Conservation (phyloP, 2,113 vertebrate species). For the Petaurus breviceps region DNA sequence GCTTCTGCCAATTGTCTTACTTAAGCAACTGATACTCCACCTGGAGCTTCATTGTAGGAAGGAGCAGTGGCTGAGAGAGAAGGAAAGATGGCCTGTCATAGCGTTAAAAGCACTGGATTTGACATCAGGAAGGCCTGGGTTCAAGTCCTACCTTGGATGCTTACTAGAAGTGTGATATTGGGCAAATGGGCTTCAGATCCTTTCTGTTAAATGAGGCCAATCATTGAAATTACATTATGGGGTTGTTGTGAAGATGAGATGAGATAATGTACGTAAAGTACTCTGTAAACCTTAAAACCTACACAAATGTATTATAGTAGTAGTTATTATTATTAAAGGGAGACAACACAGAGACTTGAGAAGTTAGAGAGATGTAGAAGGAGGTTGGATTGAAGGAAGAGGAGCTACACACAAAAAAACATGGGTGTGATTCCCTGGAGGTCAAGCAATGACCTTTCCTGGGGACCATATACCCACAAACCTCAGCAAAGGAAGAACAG, state of each 20-base stretch:
- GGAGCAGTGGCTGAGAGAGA: background rate
- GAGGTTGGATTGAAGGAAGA: background rate
- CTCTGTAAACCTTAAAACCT: background rate
- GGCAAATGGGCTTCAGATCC: background rate
- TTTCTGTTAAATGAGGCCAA: background rate
- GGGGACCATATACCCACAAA: background rate
- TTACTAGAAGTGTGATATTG: background rate
- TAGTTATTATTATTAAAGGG: background rate
- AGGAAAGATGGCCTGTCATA: background rate
- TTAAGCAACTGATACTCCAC: background rate
- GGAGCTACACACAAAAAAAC: background rate
- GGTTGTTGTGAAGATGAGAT: background rate
- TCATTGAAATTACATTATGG: background rate
- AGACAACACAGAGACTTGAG: background rate
- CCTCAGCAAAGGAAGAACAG: background rate
- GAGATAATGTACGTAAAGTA: background rate
- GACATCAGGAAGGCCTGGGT: background rate
- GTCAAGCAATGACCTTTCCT: background rate
- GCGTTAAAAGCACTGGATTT: conserved; percentile 8
- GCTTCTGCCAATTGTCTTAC: background rate
- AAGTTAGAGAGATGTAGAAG: background rate
- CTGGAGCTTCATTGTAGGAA: background rate
- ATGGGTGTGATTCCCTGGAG: background rate
- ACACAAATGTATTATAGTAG: background rate
- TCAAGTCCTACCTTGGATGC: background rate